Conservation (phyloP, 2,113 vertebrate genomes). For the Struthio camelus region DNA sequence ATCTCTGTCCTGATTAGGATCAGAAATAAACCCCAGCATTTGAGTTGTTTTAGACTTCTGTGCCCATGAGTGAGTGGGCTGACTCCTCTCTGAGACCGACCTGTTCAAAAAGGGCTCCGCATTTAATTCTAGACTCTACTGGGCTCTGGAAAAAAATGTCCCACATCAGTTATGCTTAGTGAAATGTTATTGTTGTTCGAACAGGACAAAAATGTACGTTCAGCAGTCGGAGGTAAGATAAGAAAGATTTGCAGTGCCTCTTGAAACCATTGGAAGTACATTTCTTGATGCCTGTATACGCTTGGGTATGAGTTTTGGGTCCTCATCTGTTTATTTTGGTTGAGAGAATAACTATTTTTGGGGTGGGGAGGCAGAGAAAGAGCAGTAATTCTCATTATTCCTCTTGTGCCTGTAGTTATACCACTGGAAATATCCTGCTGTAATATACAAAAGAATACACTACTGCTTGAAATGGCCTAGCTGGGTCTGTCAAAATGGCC, state of each 20-base stretch:
- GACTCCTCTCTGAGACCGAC: neutral
- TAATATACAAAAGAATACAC: neutral
- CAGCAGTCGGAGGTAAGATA: neutral
- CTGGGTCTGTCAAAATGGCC: neutral
- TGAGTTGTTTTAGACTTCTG: neutral
- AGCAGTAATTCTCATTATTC: neutral
- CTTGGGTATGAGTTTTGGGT: accelerated
- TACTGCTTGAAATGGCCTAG: neutral
- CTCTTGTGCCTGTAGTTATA: neutral
- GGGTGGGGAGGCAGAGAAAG: neutral
- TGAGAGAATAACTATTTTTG: neutral
- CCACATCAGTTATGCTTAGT: neutral
- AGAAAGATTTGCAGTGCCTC: neutral
- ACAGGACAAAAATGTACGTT: neutral
- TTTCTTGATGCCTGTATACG: neutral
- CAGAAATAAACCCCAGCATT: neutral
- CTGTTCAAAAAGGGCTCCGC: neutral
- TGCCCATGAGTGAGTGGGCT: accelerated
- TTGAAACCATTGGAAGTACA: neutral
- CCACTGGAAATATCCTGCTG: neutral
- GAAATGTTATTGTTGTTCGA: neutral
- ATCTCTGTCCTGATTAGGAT: neutral
- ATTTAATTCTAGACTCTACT: neutral
- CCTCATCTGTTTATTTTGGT: neutral
- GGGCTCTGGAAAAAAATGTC: neutral